Percentiles rank a stretch among this genome's conserved stretches.
phyloP scores from a whole-genome alignment of 1,140 invertebrate species.

The Choristoneura fumiferana region DNA sequence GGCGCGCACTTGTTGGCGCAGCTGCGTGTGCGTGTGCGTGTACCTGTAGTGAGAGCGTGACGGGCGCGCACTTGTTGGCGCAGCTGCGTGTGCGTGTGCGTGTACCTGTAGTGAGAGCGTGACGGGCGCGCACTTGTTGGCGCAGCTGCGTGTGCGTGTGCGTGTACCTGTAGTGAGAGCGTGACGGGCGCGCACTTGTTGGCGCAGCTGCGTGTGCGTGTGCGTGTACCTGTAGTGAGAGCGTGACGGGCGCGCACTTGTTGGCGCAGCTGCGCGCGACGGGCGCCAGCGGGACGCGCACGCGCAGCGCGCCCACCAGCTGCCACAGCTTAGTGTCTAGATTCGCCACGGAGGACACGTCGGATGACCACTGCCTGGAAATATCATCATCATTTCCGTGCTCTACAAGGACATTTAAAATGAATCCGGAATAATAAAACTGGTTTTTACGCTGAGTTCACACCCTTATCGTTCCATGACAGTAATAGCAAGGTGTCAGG shows the following conservation, averaged over 20 bases:
- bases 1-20: no score
- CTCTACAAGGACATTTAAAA: not conserved
- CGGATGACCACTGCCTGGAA: constrained; percentile 42
- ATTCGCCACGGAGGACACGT: constrained; percentile 30
- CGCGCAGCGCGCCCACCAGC: constrained; percentile 39
- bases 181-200: constrained; percentile 39
- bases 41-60: constrained; percentile 39
- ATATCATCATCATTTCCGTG: not conserved
- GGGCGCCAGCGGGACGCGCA: constrained; percentile 38
- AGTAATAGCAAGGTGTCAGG: no score
- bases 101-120: constrained; percentile 39
- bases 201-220: constrained; percentile 28
- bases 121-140: constrained; percentile 38
- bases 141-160: constrained; percentile 33
- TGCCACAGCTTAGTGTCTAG: constrained; percentile 45
- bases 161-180: constrained; percentile 40
- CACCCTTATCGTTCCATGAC: no score
- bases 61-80: constrained; percentile 37
- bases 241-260: constrained; percentile 23
- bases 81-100: constrained; percentile 34
- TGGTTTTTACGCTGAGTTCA: no score
- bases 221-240: constrained; percentile 34
- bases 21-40: no score
- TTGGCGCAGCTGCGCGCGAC: constrained; percentile 8
- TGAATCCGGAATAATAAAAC: constrained; percentile 8